A percentile compares a stretch with the other conserved stretches of the same genome.
Evolutionary conservation across 2,888 invertebrate species (phyloP).

Genomic region (Drosophila infuscata): DNA sequence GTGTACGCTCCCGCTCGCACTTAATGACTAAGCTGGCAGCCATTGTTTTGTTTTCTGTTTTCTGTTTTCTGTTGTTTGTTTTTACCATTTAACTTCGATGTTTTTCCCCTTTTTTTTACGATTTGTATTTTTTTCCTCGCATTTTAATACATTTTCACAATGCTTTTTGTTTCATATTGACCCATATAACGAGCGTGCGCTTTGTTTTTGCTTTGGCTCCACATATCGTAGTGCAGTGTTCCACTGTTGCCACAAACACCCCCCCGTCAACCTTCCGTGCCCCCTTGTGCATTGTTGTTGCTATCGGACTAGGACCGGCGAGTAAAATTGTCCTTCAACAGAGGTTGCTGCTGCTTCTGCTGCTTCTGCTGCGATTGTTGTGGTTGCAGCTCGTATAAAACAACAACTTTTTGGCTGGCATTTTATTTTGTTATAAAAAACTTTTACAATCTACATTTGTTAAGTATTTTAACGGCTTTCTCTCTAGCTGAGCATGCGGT

Average conservation of each 20-base stretch:
- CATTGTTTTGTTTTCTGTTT: constrained; percentile 20
- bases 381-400: constrained; percentile 31
- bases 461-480: constrained; percentile 81
- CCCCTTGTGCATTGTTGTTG: constrained; percentile 13
- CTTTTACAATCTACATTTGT: constrained; percentile 81
- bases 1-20: constrained; percentile 8
- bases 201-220: constrained; percentile 25
- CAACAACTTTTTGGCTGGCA: constrained; percentile 58
- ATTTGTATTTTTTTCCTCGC: constrained; percentile 10
- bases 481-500: constrained; percentile 43
- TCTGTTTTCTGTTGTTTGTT: not conserved
- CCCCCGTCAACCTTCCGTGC: too few relatives aligned
- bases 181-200: constrained; percentile 60
- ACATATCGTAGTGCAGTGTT: constrained; percentile 25
- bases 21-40: constrained; percentile 10
- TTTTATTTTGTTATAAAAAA: constrained; percentile 75
- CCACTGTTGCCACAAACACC: constrained; percentile 1
- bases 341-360: constrained; percentile 36
- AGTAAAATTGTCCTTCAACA: constrained; percentile 65
- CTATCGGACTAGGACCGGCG: constrained; percentile 28
- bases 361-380: constrained; percentile 41
- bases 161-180: constrained; percentile 73
- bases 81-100: constrained; percentile 28
- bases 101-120: not conserved
- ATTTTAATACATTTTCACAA: constrained; percentile 43